phyloP scores from a whole-genome alignment of 1,140 invertebrate species.

The Oncopodura yosiiana region DNA sequence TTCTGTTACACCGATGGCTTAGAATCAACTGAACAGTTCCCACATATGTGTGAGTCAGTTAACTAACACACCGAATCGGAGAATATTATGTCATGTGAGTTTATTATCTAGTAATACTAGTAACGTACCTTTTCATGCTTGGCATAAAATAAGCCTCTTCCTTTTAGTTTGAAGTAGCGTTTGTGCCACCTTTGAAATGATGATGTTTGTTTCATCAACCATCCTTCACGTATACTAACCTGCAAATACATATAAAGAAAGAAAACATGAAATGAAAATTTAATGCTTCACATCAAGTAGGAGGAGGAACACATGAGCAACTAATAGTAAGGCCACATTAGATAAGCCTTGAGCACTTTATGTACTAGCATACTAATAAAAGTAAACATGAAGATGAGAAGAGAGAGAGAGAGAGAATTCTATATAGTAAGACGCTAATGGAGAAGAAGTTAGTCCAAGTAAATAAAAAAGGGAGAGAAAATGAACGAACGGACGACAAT shows the following conservation, averaged over 20 bases:
- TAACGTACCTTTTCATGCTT: constrained; percentile 67
- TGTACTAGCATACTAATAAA: constrained; percentile 38
- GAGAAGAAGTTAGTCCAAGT: too few relatives aligned
- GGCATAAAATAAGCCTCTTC: constrained; percentile 68
- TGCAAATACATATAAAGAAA: constrained; percentile 41
- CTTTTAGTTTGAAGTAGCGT: constrained; percentile 69
- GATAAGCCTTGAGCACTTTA: constrained; percentile 35
- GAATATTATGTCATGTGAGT: too few relatives aligned
- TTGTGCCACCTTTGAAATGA: constrained; percentile 75
- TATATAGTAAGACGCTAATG: constrained; percentile 1
- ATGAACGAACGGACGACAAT: too few relatives aligned
- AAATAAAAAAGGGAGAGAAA: too few relatives aligned
- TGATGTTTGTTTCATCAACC: constrained; percentile 71
- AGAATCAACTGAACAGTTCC: too few relatives aligned
- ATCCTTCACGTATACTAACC: constrained; percentile 70
- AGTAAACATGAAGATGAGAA: constrained; percentile 35
- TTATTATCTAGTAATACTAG: too few relatives aligned
- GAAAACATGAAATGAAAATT: constrained; percentile 24
- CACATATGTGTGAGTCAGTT: too few relatives aligned
- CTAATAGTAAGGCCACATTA: constrained; percentile 10
- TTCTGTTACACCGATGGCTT: too few relatives aligned
- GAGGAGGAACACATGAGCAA: neutral
- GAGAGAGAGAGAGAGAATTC: neutral
- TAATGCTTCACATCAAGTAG: neutral
- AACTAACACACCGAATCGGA: too few relatives aligned